Evolutionary conservation across 2,797 vertebrate genomes (phyloP), one percentile per base, ranked within the genome.

Genomic region (Parauchenoglanis ngamensis): DNA sequence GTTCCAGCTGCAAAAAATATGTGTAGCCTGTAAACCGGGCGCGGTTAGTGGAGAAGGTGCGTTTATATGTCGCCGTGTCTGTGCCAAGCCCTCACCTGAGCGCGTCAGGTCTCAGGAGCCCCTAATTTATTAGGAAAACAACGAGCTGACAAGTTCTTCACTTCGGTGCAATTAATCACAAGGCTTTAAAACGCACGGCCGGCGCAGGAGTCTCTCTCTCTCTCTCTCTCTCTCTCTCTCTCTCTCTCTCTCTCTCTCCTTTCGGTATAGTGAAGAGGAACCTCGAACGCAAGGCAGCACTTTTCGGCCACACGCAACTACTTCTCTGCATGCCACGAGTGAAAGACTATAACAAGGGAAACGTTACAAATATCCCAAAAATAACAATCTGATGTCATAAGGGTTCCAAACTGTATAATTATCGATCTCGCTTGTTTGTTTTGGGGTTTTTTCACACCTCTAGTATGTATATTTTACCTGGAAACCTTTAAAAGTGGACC

Each of bases 141-240:
- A 91, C 92, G 92, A 89, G 91, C 49, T 91, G 92, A 94, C 93
- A 93, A 92, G 91, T 91, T 88, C 92, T 94, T 92, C 91, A 92
- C 94, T 91, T 88, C 87, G 56, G 91, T 81, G 92, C 91, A 93
- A 96, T 96, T 94, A 95, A 96, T 96, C 94, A 95, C 89, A 90
- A 87, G 77, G 87, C 87, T 87, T 78, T 90, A 89, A 91, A 89
- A 91, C 89, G 92, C 90, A 84, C 89, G 92, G 89, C 83, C 92
- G 89, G 89, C 77, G 70, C 83, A 88, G 90, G 87, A 90, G 87
- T 57, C 83, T 79, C 87, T 86, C 89, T 25, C 11, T 90, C 88
- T 91, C 89, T 23, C 89, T 91, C 84, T 84, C 87, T 89, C 90
- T 23, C 12, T n/a, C 75, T 75, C 72, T 54, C 89, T 88, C 89